Percentiles rank a stretch among this genome's conserved stretches.
Evolutionary conservation across 2,113 vertebrate species (phyloP).

Genomic region (Xenus cinereus): DNA sequence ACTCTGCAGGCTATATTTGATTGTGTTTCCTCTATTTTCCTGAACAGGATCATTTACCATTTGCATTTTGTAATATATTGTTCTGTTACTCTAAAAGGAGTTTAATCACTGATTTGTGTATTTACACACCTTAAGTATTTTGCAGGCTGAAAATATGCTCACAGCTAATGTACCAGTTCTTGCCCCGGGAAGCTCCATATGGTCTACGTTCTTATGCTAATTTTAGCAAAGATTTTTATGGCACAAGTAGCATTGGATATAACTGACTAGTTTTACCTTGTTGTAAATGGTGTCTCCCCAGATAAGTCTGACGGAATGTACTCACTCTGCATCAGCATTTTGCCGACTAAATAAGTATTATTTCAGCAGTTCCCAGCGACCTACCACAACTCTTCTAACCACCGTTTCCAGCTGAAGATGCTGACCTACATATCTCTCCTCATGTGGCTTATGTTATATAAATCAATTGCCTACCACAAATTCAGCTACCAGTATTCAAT

Average conservation of each 20-base stretch:
- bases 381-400: slow-evolving; percentile 23
- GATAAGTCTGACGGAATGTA: neutral
- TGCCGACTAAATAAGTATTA: neutral
- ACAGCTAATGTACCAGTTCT: neutral
- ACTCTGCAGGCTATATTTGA: neutral
- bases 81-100: neutral
- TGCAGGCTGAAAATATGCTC: neutral
- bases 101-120: neutral
- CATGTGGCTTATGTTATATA: slow-evolving; percentile 36
- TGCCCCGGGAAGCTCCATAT: slow-evolving; percentile 13
- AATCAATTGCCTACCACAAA: slow-evolving; percentile 58
- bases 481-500: slow-evolving; percentile 52
- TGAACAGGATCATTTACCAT: neutral
- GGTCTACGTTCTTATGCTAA: neutral
- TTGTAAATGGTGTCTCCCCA: neutral
- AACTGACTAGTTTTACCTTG: neutral
- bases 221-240: neutral
- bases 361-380: neutral
- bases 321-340: neutral
- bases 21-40: neutral
- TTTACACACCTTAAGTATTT: slow-evolving; percentile 5
- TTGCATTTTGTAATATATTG: slow-evolving; percentile 7
- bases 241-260: neutral
- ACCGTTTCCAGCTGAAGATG: neutral
- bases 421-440: slow-evolving; percentile 57